Conservation (phyloP, 2,888 invertebrate genomes). For the Patella ulyssiponensis region DNA sequence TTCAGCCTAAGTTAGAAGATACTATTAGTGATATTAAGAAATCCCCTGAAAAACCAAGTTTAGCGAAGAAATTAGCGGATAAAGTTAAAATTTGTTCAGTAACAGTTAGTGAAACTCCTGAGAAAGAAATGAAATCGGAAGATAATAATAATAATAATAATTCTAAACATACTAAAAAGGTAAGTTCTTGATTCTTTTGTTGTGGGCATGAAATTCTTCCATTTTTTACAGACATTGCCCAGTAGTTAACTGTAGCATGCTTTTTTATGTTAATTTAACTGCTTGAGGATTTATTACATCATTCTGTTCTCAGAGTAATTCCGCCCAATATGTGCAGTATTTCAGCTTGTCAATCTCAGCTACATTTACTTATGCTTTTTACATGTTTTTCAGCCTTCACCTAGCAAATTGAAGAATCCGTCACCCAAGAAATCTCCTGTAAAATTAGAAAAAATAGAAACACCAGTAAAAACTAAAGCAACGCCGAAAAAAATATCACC, state of each 20-base stretch:
- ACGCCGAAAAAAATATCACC: constrained; percentile 7
- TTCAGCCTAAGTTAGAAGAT: background rate
- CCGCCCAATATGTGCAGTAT: no score
- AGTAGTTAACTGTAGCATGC: no score
- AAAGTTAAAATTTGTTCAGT: constrained; percentile 38
- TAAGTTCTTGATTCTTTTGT: no score
- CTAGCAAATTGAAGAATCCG: constrained; percentile 17
- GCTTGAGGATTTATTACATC: no score
- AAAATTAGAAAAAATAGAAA: background rate
- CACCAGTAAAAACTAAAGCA: background rate
- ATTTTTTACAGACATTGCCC: no score
- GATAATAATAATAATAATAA: background rate
- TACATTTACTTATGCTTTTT: no score
- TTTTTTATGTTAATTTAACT: no score
- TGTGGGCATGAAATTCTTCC: no score
- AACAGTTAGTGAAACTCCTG: constrained; percentile 36
- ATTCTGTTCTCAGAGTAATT: no score
- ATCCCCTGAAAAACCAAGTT: constrained; percentile 33
- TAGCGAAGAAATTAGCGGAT: constrained; percentile 51
- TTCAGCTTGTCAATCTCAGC: no score
- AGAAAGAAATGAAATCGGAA: background rate
- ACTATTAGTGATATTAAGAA: background rate
- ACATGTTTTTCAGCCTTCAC: constrained; percentile 6
- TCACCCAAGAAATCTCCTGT: constrained; percentile 23
- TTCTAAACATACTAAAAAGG: background rate